Evolutionary conservation across 2,113 vertebrate species (phyloP).

Genomic region (Phoxinus phoxinus): DNA sequence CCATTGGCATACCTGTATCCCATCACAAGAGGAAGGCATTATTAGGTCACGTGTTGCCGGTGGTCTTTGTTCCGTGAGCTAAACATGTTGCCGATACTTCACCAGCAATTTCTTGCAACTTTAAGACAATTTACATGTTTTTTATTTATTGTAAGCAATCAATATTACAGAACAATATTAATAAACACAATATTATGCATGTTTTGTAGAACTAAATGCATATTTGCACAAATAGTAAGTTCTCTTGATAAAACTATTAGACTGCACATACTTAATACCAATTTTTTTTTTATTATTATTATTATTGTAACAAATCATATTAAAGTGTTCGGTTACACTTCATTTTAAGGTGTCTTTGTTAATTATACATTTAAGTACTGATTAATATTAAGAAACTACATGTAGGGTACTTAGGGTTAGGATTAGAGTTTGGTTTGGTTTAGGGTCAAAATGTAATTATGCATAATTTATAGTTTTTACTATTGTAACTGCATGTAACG

Average conservation of each 20-base stretch:
- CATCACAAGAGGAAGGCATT: background rate
- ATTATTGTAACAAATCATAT: background rate
- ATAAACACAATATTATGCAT: background rate
- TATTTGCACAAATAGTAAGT: background rate
- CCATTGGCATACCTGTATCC: background rate
- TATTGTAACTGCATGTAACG: too few species aligned
- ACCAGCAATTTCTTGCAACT: background rate
- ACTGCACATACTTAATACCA: background rate
- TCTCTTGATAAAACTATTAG: too few species aligned
- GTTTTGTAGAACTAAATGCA: background rate
- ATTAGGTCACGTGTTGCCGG: background rate
- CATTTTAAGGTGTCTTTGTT: too few species aligned
- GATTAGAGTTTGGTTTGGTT: too few species aligned
- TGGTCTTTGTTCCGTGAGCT: slow-evolving; percentile 1
- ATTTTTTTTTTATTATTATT: background rate
- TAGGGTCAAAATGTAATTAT: too few species aligned
- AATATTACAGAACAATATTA: background rate
- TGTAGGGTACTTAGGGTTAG: too few species aligned
- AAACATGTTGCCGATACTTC: background rate
- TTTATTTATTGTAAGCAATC: background rate
- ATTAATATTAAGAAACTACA: too few species aligned
- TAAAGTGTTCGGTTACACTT: background rate
- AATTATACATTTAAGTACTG: too few species aligned
- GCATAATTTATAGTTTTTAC: too few species aligned
- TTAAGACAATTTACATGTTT: background rate